phyloP scores from a whole-genome alignment of 2,797 vertebrate genomes.

The Centropyge bicolor region DNA sequence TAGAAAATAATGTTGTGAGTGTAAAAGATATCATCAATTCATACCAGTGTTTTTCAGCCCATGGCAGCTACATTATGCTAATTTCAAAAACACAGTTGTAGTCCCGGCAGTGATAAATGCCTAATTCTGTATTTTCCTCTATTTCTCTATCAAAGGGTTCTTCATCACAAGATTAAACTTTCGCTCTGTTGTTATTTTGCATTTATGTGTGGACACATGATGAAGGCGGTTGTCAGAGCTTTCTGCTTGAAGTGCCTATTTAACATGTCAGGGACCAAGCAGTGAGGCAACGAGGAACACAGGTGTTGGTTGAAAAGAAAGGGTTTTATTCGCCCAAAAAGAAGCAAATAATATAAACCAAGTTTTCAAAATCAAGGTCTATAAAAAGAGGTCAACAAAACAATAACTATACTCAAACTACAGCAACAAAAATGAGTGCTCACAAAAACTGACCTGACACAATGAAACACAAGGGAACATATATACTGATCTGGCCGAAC shows the following conservation, averaged over 20 bases:
- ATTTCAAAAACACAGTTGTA: constrained; percentile 1
- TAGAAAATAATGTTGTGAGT: constrained; percentile 1
- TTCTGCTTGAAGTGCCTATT: not conserved
- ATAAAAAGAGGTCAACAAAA: too few species aligned
- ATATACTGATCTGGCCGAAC: too few species aligned
- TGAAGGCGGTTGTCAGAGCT: constrained; percentile 6
- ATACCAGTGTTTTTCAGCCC: constrained; percentile 29
- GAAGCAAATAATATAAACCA: too few species aligned
- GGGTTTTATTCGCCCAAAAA: too few species aligned
- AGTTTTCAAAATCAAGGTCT: too few species aligned
- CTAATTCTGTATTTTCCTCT: not conserved
- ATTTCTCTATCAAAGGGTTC: constrained; percentile 23
- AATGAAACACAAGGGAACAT: too few species aligned
- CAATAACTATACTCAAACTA: too few species aligned
- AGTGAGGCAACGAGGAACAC: too few species aligned
- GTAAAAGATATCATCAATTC: constrained; percentile 23
- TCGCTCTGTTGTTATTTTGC: constrained; percentile 9
- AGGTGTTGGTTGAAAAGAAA: too few species aligned
- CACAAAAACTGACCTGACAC: too few species aligned
- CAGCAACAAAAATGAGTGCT: too few species aligned
- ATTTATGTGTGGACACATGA: constrained; percentile 11
- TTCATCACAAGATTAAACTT: constrained; percentile 14
- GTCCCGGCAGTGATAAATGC: constrained; percentile 12
- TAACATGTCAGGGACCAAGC: too few species aligned
- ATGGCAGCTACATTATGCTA: constrained; percentile 30